A percentile compares a stretch with the other conserved stretches of the same genome.
Conservation (phyloP, 2,797 vertebrate species). For the Chrysocyon brachyurus region DNA sequence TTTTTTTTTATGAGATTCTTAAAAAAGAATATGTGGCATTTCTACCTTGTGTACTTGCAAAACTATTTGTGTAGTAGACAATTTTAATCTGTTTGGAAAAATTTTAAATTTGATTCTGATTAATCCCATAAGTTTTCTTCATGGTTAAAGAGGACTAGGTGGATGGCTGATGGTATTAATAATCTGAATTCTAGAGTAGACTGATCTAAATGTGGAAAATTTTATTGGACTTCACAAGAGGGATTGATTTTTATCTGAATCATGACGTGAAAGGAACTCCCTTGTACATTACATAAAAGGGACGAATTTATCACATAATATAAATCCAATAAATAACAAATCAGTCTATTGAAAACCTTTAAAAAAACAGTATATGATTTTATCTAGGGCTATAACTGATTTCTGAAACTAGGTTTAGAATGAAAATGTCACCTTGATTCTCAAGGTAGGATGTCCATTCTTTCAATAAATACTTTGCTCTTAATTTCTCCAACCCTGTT, state of each 20-base stretch:
- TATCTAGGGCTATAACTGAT: neutral
- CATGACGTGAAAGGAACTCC: neutral
- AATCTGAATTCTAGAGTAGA: conserved; percentile 33
- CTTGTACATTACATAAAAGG: neutral
- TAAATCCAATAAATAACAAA: conserved; percentile 1
- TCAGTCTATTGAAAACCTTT: neutral
- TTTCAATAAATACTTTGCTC: neutral
- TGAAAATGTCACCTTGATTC: neutral
- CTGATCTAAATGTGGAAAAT: conserved; percentile 34
- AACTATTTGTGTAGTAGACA: neutral
- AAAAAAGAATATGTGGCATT: neutral
- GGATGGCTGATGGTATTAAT: neutral
- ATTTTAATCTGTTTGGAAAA: conserved; percentile 36
- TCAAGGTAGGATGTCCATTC: neutral
- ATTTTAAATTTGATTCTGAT: neutral
- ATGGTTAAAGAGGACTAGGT: neutral
- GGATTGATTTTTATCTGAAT: conserved; percentile 52
- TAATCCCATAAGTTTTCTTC: neutral
- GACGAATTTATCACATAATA: neutral
- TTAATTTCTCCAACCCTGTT: neutral
- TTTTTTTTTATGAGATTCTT: neutral
- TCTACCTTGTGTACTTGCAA: neutral
- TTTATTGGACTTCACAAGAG: neutral
- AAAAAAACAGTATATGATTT: neutral
- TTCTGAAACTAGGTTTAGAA: conserved; percentile 48